Base-by-base conservation (phyloP, 2,888 invertebrate species). In the Cordilura impudica region DNA sequence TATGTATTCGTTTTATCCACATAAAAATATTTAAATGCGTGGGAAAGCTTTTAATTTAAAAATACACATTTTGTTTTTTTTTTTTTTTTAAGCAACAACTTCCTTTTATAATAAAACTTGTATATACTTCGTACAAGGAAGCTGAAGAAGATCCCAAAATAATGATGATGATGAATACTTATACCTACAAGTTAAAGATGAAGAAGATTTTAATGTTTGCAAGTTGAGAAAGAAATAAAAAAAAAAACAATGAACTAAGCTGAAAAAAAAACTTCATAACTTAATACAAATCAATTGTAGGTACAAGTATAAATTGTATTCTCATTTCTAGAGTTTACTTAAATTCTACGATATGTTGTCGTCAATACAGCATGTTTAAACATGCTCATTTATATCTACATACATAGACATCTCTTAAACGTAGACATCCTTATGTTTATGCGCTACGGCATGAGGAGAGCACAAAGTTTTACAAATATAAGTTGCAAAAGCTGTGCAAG, bases 1-100 rank as follows among this genome's bases (percentile, higher is more conserved):
- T n/a, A n/a, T n/a, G n/a, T n/a, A n/a, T n/a, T n/a, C n/a, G n/a
- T n/a, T n/a, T 26, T 29, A 31, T 21, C 8, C 12, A 21, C 12
- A 10, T 45, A 39, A 60, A 35, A 47, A 23, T 60, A 65, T 77
- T 61, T 49, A 72, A 66, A 78, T 78, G 72, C 77, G 77, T 78
- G 77, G 77, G 77, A 78, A 78, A 78, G 77, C 72, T 67, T 78
- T 78, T 78, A 78, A 72, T 78, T 78, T 78, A 72, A 75, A 78
- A 58, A 31, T 8, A 49, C 5, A 49, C 47, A 49, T 70, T 6
- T 63, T 53, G 29, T 26, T 12, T 8, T 12, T 39, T 56, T 14
- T n/a, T 18, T 63, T 10, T 65, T 65, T 51, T 53, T 19, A 53
- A 67, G 23, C 69, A 63, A 39, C 54, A 69, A 58, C 74, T 75